A percentile compares a stretch with the other conserved stretches of the same genome.
Evolutionary conservation across 2,797 vertebrate genomes (phyloP).

Genomic region (Crenichthys baileyi): DNA sequence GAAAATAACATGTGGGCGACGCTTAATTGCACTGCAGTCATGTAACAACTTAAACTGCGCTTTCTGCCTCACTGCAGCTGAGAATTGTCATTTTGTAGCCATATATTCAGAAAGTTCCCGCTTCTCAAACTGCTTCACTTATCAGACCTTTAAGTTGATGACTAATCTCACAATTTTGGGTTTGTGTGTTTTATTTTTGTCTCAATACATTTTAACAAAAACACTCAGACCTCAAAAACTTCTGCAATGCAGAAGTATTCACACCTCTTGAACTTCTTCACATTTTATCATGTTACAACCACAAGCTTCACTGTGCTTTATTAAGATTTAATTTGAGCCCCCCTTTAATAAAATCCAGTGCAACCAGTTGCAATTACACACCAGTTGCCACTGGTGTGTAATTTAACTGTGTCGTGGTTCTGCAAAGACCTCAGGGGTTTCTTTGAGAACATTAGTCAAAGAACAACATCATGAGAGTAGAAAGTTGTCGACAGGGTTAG

Average conservation of each 20-base stretch:
- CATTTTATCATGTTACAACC: neutral
- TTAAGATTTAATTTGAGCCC: neutral
- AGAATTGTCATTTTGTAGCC: neutral
- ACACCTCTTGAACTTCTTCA: neutral
- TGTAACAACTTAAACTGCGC: slow-evolving; percentile 30
- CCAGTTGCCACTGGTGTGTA: no score
- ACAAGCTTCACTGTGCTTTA: neutral
- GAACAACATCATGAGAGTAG: no score
- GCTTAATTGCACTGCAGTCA: slow-evolving; percentile 42
- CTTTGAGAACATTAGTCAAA: no score
- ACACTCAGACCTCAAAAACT: neutral
- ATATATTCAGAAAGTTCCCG: neutral
- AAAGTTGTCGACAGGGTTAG: neutral
- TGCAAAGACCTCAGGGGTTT: no score
- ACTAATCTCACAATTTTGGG: neutral
- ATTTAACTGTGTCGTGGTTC: neutral
- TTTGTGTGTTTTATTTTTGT: neutral
- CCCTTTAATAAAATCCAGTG: neutral
- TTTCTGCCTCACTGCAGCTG: slow-evolving; percentile 6
- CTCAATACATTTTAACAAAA: neutral
- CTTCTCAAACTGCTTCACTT: neutral
- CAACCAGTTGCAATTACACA: no score
- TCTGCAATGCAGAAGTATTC: neutral
- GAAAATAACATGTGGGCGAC: slow-evolving; percentile 45
- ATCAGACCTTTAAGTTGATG: neutral